These are phyloP conservation scores for Chondrosia reniformis DNA, from an alignment of 37 sponge, comb jelly and placozoan genomes.

Conservation along the genomic window DNA sequence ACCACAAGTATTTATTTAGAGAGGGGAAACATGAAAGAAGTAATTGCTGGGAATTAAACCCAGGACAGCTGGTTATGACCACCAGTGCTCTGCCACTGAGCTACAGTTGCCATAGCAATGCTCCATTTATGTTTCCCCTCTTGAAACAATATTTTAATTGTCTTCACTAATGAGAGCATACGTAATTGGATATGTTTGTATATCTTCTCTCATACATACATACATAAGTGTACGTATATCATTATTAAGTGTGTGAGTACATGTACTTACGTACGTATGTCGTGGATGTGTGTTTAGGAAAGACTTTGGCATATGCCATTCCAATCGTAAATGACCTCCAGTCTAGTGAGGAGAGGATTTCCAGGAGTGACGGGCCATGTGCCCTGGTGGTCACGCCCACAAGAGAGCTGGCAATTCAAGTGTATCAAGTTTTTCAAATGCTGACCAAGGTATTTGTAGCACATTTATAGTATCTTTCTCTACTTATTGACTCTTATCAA, in stretches of 20 bases:
- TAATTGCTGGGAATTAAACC: too few species aligned
- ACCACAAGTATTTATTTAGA: too few species aligned
- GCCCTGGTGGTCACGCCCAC: conserved; percentile 88
- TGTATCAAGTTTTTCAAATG: neutral
- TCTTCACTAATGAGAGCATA: neutral
- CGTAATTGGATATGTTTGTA: conserved; percentile 8
- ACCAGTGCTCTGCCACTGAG: too few species aligned
- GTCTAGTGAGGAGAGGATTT: neutral
- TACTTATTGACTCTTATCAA: too few species aligned
- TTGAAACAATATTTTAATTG: too few species aligned
- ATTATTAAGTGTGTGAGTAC: too few species aligned
- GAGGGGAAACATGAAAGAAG: too few species aligned
- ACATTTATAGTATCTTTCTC: too few species aligned
- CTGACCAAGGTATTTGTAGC: neutral
- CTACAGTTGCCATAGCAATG: too few species aligned
- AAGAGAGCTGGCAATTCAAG: conserved; percentile 50
- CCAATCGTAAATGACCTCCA: conserved; percentile 79
- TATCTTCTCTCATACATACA: neutral
- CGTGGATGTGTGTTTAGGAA: conserved; percentile 44
- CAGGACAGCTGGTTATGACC: too few species aligned
- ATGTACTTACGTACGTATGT: too few species aligned
- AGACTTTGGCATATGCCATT: conserved; percentile 95
- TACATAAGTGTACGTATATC: neutral
- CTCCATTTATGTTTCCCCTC: too few species aligned
- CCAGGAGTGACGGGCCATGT: conserved; percentile 16